A percentile compares a stretch with the other conserved stretches of the same genome.
Evolutionary conservation across 2,113 vertebrate genomes (phyloP).

Genomic region (Myrmecobius fasciatus): DNA sequence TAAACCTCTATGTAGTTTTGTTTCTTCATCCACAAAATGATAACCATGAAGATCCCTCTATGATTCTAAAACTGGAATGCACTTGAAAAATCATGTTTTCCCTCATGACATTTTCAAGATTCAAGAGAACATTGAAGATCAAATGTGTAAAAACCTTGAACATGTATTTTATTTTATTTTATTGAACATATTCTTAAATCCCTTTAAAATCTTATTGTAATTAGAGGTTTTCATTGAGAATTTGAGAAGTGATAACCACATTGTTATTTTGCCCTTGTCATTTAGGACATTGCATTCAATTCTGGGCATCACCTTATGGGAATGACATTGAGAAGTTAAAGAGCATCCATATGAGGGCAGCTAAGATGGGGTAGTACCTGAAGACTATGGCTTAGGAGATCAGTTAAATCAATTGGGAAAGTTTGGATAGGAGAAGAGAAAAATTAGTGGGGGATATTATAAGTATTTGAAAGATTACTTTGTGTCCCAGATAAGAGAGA

Average conservation of each 20-base stretch:
- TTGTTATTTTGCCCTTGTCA: neutral
- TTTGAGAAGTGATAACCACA: neutral
- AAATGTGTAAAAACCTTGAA: neutral
- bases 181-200: neutral
- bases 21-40: neutral
- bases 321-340: neutral
- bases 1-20: neutral
- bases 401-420: neutral
- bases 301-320: neutral
- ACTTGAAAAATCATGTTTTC: neutral
- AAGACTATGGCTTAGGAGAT: neutral
- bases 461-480: neutral
- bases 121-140: neutral
- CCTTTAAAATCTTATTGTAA: neutral
- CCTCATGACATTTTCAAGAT: neutral
- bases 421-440: neutral
- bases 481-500: too few relatives aligned
- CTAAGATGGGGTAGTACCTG: neutral
- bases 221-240: neutral
- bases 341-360: neutral
- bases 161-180: too few relatives aligned
- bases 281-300: neutral
- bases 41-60: neutral
- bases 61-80: neutral
- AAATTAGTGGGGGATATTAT: neutral